A percentile compares a stretch with the other conserved stretches of the same genome.
Conservation (phyloP, 2,797 vertebrate genomes). For the Synaphobranchus kaupii region DNA sequence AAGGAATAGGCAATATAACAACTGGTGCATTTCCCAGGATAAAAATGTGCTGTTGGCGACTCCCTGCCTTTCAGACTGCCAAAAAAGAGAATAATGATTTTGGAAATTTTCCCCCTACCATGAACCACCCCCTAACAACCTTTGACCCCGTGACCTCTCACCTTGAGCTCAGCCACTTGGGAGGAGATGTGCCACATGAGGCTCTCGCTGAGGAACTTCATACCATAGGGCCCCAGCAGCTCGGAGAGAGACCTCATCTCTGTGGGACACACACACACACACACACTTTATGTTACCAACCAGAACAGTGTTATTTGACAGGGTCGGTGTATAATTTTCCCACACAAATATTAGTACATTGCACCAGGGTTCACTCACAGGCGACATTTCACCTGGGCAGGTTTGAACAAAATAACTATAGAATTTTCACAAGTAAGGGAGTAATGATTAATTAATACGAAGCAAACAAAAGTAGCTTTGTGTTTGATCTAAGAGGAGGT, state of each 20-base stretch:
- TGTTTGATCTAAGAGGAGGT: neutral
- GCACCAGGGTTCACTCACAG: neutral
- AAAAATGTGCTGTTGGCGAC: conserved; percentile 20
- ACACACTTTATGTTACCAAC: neutral
- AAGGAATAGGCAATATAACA: conserved; percentile 40
- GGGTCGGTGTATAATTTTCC: neutral
- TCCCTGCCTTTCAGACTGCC: conserved; percentile 17
- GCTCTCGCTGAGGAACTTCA: conserved; percentile 99
- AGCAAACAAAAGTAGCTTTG: neutral
- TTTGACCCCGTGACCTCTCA: conserved; percentile 62
- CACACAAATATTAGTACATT: neutral
- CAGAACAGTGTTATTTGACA: neutral
- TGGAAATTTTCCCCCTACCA: neutral
- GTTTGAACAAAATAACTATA: neutral
- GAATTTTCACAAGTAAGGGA: neutral
- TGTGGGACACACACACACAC: no score
- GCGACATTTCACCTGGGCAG: neutral
- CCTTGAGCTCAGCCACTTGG: conserved; percentile 98
- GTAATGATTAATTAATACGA: neutral
- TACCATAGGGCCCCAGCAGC: conserved; percentile 94
- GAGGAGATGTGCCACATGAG: conserved; percentile 99
- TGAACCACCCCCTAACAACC: neutral
- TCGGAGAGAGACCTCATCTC: conserved; percentile 98
- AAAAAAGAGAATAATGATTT: conserved; percentile 18
- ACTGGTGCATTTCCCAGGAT: conserved; percentile 34